Base-by-base conservation (phyloP, 2,888 invertebrate genomes). In the Parapristionchus giblindavisi region DNA sequence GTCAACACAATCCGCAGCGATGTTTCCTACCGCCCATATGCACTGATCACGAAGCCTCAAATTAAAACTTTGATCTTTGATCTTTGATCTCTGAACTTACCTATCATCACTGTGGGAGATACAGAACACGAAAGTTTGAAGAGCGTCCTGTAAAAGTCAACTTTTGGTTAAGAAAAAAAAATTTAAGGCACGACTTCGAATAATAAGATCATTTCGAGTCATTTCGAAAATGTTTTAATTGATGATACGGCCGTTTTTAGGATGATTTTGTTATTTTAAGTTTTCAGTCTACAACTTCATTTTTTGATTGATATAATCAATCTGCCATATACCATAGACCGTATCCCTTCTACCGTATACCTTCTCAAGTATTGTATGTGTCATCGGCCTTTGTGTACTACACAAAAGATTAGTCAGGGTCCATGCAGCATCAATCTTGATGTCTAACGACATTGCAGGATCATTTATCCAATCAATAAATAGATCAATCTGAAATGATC, bases 11-110 rank as follows among this genome's bases (percentile, higher is more conserved):
- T 75, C 75, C 1, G 75, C 75, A 24, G 75, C 36, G 21, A 75
- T 65, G 40, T 75, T 75, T 34, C 65, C 75, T 8, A 75, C 32
- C 11, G 40, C 75, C 75, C 75, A 75, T 24, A 75, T 54, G 65
- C 65, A 63, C 27, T 75, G 75, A 32, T 65, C 65, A 36, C 75
- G 54, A 34, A 65, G 58, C 56, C 65, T 54, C 29, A 40, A 14
- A 48, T 68, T 14, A 21, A 24, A 24, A 1, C 2, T 4, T 60
- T 43, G 34, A 52, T 54, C 48, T 68, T 68, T 48, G 51, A 43
- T 60, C 60, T 65, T 43, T 24, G 34, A 43, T 65, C 14, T 61
- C 6, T 8, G 17, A 1, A n/a, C 6, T 51, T 21, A 65, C 48
- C 48, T 65, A 21, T 48, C 32, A 48, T 43, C 65, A 8, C 21